These are phyloP conservation scores for Ennomos quercinarius DNA, from an alignment of 2,888 invertebrate species.

Conservation along the genomic window DNA sequence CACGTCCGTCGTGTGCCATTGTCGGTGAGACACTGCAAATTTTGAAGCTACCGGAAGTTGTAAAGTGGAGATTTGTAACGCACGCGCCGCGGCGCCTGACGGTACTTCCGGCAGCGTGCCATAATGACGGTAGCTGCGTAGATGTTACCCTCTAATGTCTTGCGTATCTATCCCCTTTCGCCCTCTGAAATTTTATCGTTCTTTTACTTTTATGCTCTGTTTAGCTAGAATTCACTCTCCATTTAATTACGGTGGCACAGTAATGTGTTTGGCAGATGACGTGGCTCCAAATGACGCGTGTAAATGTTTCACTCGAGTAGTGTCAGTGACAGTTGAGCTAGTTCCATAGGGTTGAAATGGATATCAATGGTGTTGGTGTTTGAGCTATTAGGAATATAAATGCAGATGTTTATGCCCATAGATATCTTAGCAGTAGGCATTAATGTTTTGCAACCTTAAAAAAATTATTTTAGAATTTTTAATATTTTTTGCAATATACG, in stretches of 20 bases:
- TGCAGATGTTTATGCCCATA: slow-evolving; percentile 11
- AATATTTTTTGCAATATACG: too few relatives aligned
- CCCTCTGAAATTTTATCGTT: slow-evolving; percentile 48
- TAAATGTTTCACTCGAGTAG: slow-evolving; percentile 48
- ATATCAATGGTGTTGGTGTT: slow-evolving; percentile 24
- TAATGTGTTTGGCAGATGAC: slow-evolving; percentile 74
- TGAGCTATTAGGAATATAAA: slow-evolving; percentile 15
- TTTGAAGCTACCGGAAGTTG: slow-evolving; percentile 73
- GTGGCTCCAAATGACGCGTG: slow-evolving; percentile 59
- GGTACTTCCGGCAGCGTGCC: slow-evolving; percentile 73
- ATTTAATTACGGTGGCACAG: slow-evolving; percentile 72
- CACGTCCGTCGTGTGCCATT: slow-evolving; percentile 65
- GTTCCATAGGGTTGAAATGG: slow-evolving; percentile 34
- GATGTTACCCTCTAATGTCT: slow-evolving; percentile 54
- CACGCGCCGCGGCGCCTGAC: slow-evolving; percentile 83
- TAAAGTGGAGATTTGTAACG: slow-evolving; percentile 86
- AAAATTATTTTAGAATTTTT: too few relatives aligned
- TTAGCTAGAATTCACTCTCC: slow-evolving; percentile 76
- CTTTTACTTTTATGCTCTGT: slow-evolving; percentile 80
- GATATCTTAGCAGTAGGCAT: neutral
- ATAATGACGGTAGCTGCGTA: slow-evolving; percentile 70
- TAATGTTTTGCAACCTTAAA: neutral
- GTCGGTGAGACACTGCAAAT: slow-evolving; percentile 64
- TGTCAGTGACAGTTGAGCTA: slow-evolving; percentile 31
- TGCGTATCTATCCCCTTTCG: slow-evolving; percentile 44